Conservation (phyloP, 2,113 vertebrate genomes). For the Pluvianellus socialis region DNA sequence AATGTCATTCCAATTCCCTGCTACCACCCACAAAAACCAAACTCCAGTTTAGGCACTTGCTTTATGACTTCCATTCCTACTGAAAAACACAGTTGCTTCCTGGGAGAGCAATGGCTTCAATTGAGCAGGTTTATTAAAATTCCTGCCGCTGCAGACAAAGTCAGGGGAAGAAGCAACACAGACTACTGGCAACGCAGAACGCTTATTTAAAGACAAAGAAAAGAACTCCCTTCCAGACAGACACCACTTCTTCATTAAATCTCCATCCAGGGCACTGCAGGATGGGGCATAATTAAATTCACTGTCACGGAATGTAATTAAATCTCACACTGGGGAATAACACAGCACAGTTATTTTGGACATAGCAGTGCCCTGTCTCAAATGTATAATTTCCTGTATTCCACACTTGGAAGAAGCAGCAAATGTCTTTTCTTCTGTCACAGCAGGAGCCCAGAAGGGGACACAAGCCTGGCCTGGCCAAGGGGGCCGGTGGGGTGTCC, state of each 20-base stretch:
- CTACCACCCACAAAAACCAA: background rate
- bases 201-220: background rate
- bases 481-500: rapidly evolving
- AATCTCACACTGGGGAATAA: background rate
- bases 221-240: background rate
- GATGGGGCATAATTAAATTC: background rate
- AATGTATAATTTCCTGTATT: background rate
- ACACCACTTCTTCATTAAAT: background rate
- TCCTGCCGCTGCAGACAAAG: background rate
- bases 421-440: background rate
- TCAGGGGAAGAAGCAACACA: background rate
- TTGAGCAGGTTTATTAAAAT: background rate
- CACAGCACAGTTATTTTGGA: background rate
- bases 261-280: background rate
- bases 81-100: background rate
- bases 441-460: background rate
- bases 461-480: background rate
- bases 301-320: background rate
- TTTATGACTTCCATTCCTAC: background rate
- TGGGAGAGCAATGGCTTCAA: background rate
- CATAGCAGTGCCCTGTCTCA: background rate
- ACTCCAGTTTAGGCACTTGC: background rate
- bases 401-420: background rate
- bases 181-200: background rate
- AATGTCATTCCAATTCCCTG: background rate